A percentile compares a stretch with the other conserved stretches of the same genome.
phyloP scores from a whole-genome alignment of 64 coral and sea anemone species.

The Catalaphyllia jardinei region DNA sequence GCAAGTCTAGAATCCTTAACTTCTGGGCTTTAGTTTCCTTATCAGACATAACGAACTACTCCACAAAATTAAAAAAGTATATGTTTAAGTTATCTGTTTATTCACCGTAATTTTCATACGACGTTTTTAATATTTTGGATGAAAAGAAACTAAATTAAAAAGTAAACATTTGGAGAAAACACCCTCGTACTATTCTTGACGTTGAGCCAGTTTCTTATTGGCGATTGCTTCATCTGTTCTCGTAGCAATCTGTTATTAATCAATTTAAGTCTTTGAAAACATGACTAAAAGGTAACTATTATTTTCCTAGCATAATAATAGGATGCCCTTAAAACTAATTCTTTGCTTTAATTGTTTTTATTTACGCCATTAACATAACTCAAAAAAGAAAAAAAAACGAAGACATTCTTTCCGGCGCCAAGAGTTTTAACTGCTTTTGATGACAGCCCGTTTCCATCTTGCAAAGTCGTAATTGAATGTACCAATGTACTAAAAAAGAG shows the following conservation, averaged over 20 bases:
- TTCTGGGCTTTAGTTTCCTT: not conserved
- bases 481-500: not conserved
- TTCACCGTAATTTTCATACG: not conserved
- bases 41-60: not conserved
- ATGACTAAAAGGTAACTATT: not conserved
- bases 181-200: no score
- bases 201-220: not conserved
- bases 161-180: constrained; percentile 5
- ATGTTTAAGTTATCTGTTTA: constrained; percentile 9
- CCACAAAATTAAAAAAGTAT: not conserved
- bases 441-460: not conserved
- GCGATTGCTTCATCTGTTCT: not conserved
- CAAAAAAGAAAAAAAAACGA: not conserved
- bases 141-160: not conserved
- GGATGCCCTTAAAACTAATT: not conserved
- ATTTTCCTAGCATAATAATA: not conserved
- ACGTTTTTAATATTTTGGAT: constrained; percentile 19
- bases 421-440: not conserved
- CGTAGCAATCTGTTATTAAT: not conserved
- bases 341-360: not conserved
- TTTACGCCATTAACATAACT: not conserved
- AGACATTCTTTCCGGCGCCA: not conserved
- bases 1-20: not conserved
- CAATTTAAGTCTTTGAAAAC: not conserved
- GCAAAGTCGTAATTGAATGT: not conserved